Percentiles rank a stretch among this genome's conserved stretches.
Evolutionary conservation across 92 coral and sea anemone genomes (phyloP).

Genomic region (Epizoanthus rinbou): DNA sequence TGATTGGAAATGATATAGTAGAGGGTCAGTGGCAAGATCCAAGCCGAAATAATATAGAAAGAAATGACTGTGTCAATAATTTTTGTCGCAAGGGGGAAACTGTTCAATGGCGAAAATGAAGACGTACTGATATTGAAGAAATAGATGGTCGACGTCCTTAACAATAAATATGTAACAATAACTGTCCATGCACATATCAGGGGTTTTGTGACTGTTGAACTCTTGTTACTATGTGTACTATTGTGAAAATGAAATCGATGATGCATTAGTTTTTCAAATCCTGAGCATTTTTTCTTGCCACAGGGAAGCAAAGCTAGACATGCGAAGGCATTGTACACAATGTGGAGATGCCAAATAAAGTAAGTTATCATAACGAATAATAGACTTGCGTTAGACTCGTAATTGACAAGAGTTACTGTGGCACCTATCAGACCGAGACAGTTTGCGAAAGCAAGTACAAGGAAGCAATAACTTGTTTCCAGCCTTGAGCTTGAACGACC

Average conservation of each 20-base stretch:
- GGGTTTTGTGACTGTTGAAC: neutral
- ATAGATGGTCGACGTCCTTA: neutral
- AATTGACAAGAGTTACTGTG: neutral
- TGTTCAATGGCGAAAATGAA: neutral
- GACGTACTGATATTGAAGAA: neutral
- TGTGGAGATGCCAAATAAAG: neutral
- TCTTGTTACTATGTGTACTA: neutral
- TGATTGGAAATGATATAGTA: neutral
- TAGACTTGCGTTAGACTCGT: neutral
- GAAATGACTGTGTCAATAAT: neutral
- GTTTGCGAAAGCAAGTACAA: neutral
- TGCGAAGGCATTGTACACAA: neutral
- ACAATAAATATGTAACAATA: neutral
- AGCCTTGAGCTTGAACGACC: neutral
- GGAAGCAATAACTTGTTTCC: neutral
- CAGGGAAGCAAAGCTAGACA: constrained; percentile 1
- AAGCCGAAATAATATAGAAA: neutral
- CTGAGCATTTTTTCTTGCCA: neutral
- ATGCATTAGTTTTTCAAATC: neutral
- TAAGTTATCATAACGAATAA: neutral
- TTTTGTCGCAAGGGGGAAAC: neutral
- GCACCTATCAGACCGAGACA: neutral
- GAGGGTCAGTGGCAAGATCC: neutral
- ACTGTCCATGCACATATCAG: neutral
- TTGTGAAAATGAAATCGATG: neutral